phyloP scores from a whole-genome alignment of 2,113 vertebrate genomes.

The Phoxinus phoxinus region DNA sequence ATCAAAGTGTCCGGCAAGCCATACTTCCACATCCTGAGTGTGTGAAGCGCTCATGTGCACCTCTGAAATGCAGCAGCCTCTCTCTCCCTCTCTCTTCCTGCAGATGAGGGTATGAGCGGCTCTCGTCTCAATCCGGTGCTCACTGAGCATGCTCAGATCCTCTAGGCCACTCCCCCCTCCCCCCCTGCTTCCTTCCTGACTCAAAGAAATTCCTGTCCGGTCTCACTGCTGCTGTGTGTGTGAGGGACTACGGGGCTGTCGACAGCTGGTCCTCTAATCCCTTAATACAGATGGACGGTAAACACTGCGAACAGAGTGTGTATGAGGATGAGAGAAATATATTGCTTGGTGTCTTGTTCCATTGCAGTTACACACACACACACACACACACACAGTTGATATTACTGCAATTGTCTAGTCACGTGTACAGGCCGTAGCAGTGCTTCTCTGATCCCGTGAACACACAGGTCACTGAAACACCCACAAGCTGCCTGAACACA shows the following conservation, averaged over 20 bases:
- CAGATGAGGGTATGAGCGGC: slow-evolving; percentile 58
- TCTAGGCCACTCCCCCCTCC: slow-evolving; percentile 38
- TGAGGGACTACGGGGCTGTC: not conserved
- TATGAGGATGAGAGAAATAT: slow-evolving; percentile 4
- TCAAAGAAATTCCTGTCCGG: slow-evolving; percentile 46
- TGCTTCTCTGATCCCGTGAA: not conserved
- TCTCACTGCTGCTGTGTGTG: slow-evolving; percentile 20
- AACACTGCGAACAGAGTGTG: slow-evolving; percentile 23
- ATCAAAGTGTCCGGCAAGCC: not conserved
- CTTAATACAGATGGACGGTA: slow-evolving; percentile 56
- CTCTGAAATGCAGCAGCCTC: slow-evolving; percentile 59
- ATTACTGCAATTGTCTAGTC: not conserved
- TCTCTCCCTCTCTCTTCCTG: slow-evolving; percentile 57
- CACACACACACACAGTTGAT: slow-evolving; percentile 22
- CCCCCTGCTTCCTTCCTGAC: slow-evolving; percentile 55
- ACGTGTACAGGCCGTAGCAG: not conserved
- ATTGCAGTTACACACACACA: slow-evolving; percentile 3
- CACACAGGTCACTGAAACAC: not conserved
- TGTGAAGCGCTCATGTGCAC: slow-evolving; percentile 34
- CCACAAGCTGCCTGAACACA: not conserved
- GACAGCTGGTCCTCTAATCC: slow-evolving; percentile 68
- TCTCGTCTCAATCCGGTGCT: slow-evolving; percentile 46
- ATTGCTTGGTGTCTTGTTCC: slow-evolving; percentile 4
- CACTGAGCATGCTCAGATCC: slow-evolving; percentile 64
- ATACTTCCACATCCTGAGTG: slow-evolving; percentile 14